phyloP scores from a whole-genome alignment of 2,113 vertebrate genomes.

The Indicator maculatus region DNA sequence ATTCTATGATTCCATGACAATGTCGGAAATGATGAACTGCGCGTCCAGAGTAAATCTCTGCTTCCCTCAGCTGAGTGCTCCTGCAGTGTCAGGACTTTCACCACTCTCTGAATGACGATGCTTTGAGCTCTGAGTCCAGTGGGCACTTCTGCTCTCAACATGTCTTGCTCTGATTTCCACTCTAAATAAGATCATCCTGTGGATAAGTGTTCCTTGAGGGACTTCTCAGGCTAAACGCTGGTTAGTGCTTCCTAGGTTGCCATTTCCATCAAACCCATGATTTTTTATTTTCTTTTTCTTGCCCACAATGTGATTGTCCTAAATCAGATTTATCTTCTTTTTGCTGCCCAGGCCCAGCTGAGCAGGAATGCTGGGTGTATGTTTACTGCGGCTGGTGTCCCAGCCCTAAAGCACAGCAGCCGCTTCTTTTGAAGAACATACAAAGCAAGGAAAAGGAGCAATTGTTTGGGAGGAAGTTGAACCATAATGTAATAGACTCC shows the following conservation, averaged over 20 bases:
- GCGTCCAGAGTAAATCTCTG: not conserved
- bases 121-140: not conserved
- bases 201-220: not conserved
- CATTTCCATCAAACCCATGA: not conserved
- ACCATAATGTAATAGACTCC: conserved; percentile 55
- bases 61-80: not conserved
- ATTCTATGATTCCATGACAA: too few relatives aligned
- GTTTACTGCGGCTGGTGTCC: conserved; percentile 45
- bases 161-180: not conserved
- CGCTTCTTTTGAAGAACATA: conserved; percentile 67
- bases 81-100: not conserved
- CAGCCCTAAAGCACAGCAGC: conserved; percentile 55
- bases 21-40: not conserved
- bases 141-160: not conserved
- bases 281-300: not conserved
- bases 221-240: not conserved
- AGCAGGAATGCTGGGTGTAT: conserved; percentile 44
- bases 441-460: conserved; percentile 71
- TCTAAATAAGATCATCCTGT: not conserved
- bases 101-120: not conserved
- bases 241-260: not conserved
- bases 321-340: conserved; percentile 37
- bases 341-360: conserved; percentile 9
- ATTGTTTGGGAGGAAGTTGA: conserved; percentile 64
- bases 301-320: not conserved